Evolutionary conservation across 2,888 invertebrate species (phyloP).

Genomic region (Dendrolimus houi): DNA sequence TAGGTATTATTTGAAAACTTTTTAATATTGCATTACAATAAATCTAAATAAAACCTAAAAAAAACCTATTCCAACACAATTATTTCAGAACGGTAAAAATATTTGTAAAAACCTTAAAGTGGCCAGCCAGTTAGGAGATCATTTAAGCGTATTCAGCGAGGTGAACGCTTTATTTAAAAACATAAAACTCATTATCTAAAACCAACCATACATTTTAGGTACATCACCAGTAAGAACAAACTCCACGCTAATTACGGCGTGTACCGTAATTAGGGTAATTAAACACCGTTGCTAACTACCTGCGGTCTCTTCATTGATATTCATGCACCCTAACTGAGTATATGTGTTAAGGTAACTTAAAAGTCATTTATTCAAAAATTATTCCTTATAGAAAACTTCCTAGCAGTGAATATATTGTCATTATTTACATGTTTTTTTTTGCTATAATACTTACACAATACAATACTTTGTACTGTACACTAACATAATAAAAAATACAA

Average conservation of each 20-base stretch:
- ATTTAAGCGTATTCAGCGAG: neutral
- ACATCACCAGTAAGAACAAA: neutral
- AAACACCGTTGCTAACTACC: neutral
- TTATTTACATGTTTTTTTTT: too few species aligned
- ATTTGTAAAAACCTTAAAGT: neutral
- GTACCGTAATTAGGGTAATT: neutral
- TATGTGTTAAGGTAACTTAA: neutral
- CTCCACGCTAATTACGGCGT: neutral
- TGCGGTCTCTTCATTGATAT: neutral
- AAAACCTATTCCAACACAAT: too few species aligned
- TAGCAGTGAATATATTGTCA: too few species aligned
- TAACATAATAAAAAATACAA: too few species aligned
- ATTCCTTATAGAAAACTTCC: too few species aligned
- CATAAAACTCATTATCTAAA: neutral
- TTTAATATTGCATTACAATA: too few species aligned
- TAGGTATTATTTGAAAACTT: too few species aligned
- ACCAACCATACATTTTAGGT: neutral
- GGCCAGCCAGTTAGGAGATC: neutral
- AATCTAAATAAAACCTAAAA: too few species aligned
- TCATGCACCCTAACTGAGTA: neutral
- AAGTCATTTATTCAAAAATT: neutral
- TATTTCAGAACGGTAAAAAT: too few species aligned
- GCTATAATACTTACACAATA: too few species aligned
- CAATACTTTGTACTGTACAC: too few species aligned
- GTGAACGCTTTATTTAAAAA: neutral